Conservation (phyloP, 2,797 vertebrate genomes). For the Hippocampus kuda region DNA sequence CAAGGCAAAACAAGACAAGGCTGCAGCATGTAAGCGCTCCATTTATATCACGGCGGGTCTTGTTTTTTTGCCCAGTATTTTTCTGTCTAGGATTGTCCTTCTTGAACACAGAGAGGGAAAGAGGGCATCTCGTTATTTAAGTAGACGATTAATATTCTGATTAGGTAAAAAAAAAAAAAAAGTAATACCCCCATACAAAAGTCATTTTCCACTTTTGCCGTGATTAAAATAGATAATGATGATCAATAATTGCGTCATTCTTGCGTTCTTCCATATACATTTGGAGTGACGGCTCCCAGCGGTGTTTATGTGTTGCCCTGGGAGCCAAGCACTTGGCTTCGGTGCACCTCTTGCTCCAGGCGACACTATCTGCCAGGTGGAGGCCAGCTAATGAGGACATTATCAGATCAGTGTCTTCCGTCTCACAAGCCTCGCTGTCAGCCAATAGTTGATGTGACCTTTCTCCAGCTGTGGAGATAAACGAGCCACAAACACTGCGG, state of each 20-base stretch:
- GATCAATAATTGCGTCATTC: neutral
- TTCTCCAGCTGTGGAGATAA: slow-evolving; percentile 51
- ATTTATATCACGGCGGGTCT: slow-evolving; percentile 31
- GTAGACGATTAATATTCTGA: neutral
- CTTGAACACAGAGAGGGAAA: neutral
- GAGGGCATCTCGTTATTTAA: neutral
- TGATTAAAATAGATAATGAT: neutral
- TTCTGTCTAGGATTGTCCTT: slow-evolving; percentile 31
- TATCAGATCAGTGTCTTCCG: slow-evolving; percentile 58
- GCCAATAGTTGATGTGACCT: slow-evolving; percentile 41
- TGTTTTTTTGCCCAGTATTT: slow-evolving; percentile 31
- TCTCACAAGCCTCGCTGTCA: slow-evolving; percentile 41
- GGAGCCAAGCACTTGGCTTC: slow-evolving; percentile 38
- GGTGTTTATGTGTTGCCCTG: slow-evolving; percentile 30
- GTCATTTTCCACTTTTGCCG: neutral
- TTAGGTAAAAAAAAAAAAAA: neutral
- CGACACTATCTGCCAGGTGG: slow-evolving; percentile 27
- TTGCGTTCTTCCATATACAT: slow-evolving; percentile 17
- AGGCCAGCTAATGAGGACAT: slow-evolving; percentile 53
- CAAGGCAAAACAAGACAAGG: slow-evolving; percentile 34
- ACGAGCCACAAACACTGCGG: slow-evolving; percentile 38
- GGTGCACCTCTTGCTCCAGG: slow-evolving; percentile 39
- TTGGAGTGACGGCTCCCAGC: slow-evolving; percentile 34
- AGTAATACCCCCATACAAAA: too few relatives aligned
- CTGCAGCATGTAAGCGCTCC: slow-evolving; percentile 32